A percentile compares a stretch with the other conserved stretches of the same genome.
phyloP scores from a whole-genome alignment of 2,888 invertebrate genomes.

The Bibio marci region DNA sequence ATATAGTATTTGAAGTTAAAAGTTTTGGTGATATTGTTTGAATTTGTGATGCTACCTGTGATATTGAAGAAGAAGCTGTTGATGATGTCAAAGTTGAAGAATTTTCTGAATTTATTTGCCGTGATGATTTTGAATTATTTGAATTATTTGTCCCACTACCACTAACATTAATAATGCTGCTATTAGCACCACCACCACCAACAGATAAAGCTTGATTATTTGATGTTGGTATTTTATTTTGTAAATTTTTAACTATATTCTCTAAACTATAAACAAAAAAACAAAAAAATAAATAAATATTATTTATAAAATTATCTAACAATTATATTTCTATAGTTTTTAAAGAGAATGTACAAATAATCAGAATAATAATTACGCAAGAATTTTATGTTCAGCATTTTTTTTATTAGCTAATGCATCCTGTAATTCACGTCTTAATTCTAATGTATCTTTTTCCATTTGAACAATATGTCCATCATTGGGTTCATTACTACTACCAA shows the following conservation, averaged over 20 bases:
- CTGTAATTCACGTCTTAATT: constrained; percentile 23
- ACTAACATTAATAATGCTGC: no score
- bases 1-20: constrained; percentile 16
- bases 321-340: not conserved
- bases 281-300: not conserved
- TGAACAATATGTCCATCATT: constrained; percentile 12
- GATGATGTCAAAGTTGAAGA: no score
- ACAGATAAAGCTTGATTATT: not conserved
- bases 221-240: not conserved
- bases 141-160: no score
- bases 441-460: constrained; percentile 16
- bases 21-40: constrained; percentile 11
- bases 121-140: no score
- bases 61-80: no score
- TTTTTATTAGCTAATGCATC: constrained; percentile 26
- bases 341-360: not conserved
- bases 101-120: no score
- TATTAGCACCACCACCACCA: no score
- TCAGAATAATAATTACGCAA: constrained; percentile 18
- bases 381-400: constrained; percentile 28
- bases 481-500: constrained; percentile 8
- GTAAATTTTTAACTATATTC: constrained; percentile 1
- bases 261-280: constrained; percentile 3
- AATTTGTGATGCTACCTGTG: constrained; percentile 9
- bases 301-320: not conserved